These are phyloP conservation scores for Zygaena filipendulae DNA, from an alignment of 2,888 invertebrate genomes.

Conservation along the genomic window DNA sequence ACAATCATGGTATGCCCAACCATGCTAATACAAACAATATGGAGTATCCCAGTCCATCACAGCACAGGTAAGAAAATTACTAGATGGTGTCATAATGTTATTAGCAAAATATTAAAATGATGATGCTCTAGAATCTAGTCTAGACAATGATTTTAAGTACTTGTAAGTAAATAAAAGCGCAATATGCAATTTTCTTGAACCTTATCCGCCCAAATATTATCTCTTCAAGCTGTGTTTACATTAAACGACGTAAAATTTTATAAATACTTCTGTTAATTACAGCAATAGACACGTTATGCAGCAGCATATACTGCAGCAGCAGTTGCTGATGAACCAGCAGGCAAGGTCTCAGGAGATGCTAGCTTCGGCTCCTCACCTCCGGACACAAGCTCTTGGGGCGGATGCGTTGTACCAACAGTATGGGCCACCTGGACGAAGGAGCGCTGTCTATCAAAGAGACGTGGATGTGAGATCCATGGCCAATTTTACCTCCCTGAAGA, in stretches of 20 bases:
- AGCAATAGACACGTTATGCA: slow-evolving; percentile 57
- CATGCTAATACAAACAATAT: slow-evolving; percentile 50
- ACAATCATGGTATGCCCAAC: slow-evolving; percentile 37
- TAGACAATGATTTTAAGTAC: too few species aligned
- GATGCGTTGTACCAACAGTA: slow-evolving; percentile 62
- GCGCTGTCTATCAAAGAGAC: slow-evolving; percentile 55
- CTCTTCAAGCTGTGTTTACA: too few species aligned
- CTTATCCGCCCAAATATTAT: too few species aligned
- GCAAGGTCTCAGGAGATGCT: slow-evolving; percentile 70
- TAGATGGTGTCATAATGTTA: too few species aligned
- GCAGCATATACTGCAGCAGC: slow-evolving; percentile 60
- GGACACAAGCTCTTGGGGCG: slow-evolving; percentile 50
- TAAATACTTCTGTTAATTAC: too few species aligned
- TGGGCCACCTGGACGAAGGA: slow-evolving; percentile 50
- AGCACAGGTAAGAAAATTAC: slow-evolving; percentile 48
- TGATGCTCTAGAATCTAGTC: too few species aligned
- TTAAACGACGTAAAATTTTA: too few species aligned
- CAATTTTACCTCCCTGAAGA: slow-evolving; percentile 56
- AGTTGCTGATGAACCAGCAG: slow-evolving; percentile 57
- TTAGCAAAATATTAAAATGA: too few species aligned
- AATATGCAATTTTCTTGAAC: too few species aligned
- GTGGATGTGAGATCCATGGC: slow-evolving; percentile 54
- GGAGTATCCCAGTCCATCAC: slow-evolving; percentile 54
- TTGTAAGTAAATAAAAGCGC: too few species aligned
- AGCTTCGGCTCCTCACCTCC: slow-evolving; percentile 39